Evolutionary conservation across 2,113 vertebrate genomes (phyloP).

Genomic region (Phyllostomus discolor): DNA sequence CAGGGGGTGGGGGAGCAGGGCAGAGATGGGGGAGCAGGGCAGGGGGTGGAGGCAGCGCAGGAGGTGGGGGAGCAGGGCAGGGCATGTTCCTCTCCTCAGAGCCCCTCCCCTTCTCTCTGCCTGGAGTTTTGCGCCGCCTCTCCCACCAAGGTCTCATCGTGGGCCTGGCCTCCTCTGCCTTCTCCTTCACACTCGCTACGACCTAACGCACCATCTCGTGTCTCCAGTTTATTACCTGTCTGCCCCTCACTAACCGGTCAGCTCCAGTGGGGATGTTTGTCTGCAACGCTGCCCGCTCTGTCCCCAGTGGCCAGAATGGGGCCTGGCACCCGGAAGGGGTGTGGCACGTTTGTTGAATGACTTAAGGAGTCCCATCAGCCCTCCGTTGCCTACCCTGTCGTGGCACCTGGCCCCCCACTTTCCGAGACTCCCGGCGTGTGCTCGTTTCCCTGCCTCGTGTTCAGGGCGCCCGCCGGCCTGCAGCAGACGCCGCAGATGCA

Average conservation of each 20-base stretch:
- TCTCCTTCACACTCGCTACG: no score
- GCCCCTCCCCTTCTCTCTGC: neutral
- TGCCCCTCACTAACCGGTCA: neutral
- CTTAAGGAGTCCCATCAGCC: neutral
- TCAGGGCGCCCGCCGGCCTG: no score
- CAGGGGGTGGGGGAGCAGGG: no score
- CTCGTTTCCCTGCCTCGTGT: no score
- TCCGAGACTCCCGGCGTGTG: neutral
- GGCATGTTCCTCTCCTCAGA: neutral
- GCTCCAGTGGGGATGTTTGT: neutral
- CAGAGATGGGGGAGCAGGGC: neutral
- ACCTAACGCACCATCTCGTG: fast-evolving
- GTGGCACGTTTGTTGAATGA: neutral
- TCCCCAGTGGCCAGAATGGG: neutral
- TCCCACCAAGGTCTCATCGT: fast-evolving
- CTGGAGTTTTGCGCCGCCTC: neutral
- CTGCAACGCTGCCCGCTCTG: neutral
- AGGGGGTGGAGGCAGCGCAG: no score
- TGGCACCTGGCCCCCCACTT: neutral
- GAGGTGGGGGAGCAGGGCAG: neutral
- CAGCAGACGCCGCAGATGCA: fast-evolving
- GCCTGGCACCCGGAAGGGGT: neutral
- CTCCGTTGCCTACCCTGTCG: fast-evolving
- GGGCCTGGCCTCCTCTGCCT: neutral
- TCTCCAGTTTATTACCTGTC: neutral